These are phyloP conservation scores for Caenorhabditis angaria DNA, from an alignment of 2,888 invertebrate species.

Conservation along the genomic window DNA sequence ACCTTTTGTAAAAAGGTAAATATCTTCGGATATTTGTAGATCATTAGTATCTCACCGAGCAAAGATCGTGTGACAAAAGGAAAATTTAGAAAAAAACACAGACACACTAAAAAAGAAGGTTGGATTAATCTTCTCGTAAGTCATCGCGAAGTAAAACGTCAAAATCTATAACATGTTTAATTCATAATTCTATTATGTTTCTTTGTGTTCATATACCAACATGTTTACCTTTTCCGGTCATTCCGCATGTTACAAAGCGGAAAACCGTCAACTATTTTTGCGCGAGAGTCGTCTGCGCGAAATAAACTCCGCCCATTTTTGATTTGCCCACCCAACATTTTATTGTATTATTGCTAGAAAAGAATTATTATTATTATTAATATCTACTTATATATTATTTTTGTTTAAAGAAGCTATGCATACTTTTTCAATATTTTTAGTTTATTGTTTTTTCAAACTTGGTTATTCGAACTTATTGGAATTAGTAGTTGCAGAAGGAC, in stretches of 20 bases:
- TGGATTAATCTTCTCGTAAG: no score
- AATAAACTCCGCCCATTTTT: not conserved
- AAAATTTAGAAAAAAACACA: no score
- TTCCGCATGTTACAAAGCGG: not conserved
- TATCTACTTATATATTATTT: not conserved
- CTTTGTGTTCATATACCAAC: not conserved
- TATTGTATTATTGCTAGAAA: not conserved
- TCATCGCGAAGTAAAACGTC: not conserved
- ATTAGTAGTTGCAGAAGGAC: constrained; percentile 48
- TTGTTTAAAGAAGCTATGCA: no score
- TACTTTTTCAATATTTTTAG: constrained; percentile 14
- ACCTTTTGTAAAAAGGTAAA: no score
- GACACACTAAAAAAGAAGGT: not conserved
- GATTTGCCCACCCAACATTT: not conserved
- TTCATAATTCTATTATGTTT: constrained; percentile 2
- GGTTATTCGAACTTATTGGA: constrained; percentile 45
- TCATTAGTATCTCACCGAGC: no score
- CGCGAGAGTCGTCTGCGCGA: not conserved
- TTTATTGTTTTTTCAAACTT: constrained; percentile 3
- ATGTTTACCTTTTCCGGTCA: not conserved
- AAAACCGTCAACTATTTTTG: not conserved
- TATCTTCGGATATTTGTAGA: no score
- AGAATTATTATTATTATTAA: not conserved
- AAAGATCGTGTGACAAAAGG: no score
- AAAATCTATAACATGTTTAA: not conserved